Base-by-base conservation (phyloP, 2,797 vertebrate species). In the Periparus ater region DNA sequence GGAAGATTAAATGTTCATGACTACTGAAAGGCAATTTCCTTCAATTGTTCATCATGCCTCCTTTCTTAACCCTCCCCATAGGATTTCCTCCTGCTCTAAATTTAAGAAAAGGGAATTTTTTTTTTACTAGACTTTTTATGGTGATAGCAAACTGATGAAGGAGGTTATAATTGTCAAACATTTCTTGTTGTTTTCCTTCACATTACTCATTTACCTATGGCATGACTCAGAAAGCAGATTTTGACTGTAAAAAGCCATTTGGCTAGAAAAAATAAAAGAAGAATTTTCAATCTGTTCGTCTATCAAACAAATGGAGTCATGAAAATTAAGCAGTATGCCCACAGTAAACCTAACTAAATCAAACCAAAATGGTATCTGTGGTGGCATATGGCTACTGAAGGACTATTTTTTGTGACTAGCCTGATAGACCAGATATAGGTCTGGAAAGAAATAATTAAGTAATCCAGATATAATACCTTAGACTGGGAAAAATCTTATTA, bases 21-120 rank as follows among this genome's bases (percentile, higher is more conserved):
- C 67, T 54, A 45, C 58, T 76, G 60, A 91, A 96, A 95, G 51
- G 51, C 78, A 83, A 57, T 89, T 96, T 97, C 92, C 93, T 91
- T 79, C 55, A 44, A 87, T 91, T 96, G 81, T 95, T 95, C 62
- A 53, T 78, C 88, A 72, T 34, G 36, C 75, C 57, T 93, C 38
- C 72, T 29, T 83, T 96, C 93, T 85, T 91, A 85, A 50, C 53
- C 32, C 79, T 89, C 47, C 38, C 79, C 26, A 25, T 84, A 71
- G 91, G 75, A 88, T 84, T 94, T 95, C 84, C 92, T 95, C 32
- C 61, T 79, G 25, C 71, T 95, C 55, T 57, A 70, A 85, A 74
- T 58, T 83, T 80, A 30, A 85, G 83, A 91, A 80, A 76, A 90
- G 3, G 1, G 11, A 26, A 26, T 60, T 75, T 30, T 53, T 30